Evolutionary conservation across 2,797 vertebrate genomes (phyloP), one percentile per base, ranked within the genome.

Genomic region (Mareca penelope): DNA sequence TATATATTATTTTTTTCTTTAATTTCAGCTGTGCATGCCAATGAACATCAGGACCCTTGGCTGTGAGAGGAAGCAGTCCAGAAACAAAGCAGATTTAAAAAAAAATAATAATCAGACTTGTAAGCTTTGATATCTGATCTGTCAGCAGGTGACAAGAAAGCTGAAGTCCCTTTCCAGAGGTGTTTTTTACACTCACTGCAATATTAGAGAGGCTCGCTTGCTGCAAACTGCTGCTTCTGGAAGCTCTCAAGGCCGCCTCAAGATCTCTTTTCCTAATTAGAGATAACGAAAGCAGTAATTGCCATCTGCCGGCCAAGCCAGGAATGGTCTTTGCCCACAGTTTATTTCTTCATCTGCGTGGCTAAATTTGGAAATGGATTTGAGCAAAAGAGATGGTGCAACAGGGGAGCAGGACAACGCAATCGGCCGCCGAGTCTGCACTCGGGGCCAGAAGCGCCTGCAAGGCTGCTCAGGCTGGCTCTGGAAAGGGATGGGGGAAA

Each of bases 341-440:
- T 48, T 75, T 10, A 12, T 69, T 71, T 21, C 65, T 79, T 6
- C 33, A 2, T 19, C 44, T 89, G 8, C 12, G 42, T 80, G 88
- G 80, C 94, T 96, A 91, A 88, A 88, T 92, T 93, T 90, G 95
- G 95, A 90, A 88, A 80, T 50, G 56, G 64, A 60, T 91, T 81
- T 50, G 39, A 73, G 82, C 77, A 26, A 61, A 76, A 80, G 48
- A 86, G 71, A 67, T 6, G 9, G 63, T 26, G 50, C 65, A 61
- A n/a, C 5, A 5, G 22, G 26, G 56, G 68, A 80, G 40, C 8
- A 2, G 82, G 65, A 50, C 37, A 31, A 26, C 8, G 60, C 60
- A 59, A 33, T 15, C 7, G 8, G 37, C 82, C 68, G 87, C 40
- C 22, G 35, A 78, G 72, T 18, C 64, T 64, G 68, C 80, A 24